Conservation (phyloP, 2,113 vertebrate genomes). For the Muntiacus muntjak region DNA sequence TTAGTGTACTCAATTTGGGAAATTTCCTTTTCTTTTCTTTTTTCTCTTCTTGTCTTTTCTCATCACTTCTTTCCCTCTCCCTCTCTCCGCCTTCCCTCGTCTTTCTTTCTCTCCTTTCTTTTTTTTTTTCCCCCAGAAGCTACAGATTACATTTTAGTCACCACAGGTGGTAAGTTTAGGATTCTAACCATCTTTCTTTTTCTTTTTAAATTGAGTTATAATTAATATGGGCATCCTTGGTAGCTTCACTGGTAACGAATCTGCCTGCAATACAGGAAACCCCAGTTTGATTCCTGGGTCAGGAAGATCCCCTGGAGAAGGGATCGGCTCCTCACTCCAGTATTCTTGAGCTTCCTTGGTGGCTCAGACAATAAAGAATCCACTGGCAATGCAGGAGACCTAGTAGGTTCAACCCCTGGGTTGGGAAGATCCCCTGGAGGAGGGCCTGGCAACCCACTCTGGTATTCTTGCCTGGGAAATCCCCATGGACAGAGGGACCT, state of each 20-base stretch:
- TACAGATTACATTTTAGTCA: slow-evolving; percentile 76
- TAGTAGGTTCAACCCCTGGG: not conserved
- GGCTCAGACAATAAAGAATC: not conserved
- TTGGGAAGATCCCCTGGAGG: not conserved
- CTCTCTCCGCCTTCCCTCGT: accelerated
- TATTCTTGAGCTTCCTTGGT: not conserved
- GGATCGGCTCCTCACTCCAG: not conserved
- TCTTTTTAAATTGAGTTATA: not conserved
- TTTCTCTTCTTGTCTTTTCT: not conserved
- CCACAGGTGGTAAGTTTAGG: slow-evolving; percentile 11
- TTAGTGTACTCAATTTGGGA: not conserved
- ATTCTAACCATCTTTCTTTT: slow-evolving; percentile 36
- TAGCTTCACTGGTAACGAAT: not conserved
- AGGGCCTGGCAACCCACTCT: not conserved
- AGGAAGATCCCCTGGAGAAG: not conserved
- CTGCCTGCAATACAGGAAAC: not conserved
- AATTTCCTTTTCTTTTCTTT: not conserved
- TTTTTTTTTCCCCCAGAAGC: not conserved
- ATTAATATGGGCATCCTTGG: not conserved
- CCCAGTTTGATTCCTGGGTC: not conserved
- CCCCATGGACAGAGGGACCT: not conserved
- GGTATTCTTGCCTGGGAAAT: not conserved
- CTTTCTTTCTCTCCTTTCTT: not conserved
- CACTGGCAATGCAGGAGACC: not conserved
- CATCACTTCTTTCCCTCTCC: not conserved